These are phyloP conservation scores for Zonitis immaculata DNA, from an alignment of 2,888 invertebrate genomes.

Conservation along the genomic window DNA sequence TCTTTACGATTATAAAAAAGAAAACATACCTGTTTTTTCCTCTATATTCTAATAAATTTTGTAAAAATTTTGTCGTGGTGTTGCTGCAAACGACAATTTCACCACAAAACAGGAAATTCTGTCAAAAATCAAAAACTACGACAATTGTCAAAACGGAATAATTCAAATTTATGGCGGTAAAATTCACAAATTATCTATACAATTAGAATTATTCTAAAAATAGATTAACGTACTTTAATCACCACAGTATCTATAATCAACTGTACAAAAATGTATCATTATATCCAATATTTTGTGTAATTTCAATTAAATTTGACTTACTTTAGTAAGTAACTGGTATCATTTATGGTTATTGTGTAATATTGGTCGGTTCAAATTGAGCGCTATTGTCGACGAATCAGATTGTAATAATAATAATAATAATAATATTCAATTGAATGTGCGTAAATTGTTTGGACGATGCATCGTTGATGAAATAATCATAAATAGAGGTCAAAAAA, in stretches of 20 bases:
- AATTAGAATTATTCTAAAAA: too few relatives aligned
- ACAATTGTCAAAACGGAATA: not conserved
- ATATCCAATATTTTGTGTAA: too few relatives aligned
- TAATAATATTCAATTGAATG: not conserved
- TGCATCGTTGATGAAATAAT: not conserved
- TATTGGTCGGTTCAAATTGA: constrained; percentile 4
- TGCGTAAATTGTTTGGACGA: too few relatives aligned
- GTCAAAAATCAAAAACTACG: not conserved
- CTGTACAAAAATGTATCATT: too few relatives aligned
- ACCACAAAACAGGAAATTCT: not conserved
- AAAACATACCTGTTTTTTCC: not conserved
- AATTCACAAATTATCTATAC: too few relatives aligned
- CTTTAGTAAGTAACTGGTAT: not conserved
- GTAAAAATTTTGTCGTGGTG: not conserved
- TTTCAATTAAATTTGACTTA: not conserved
- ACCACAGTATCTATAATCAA: too few relatives aligned
- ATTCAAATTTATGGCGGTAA: not conserved
- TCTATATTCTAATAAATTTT: not conserved
- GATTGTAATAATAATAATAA: not conserved
- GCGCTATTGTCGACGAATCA: constrained; percentile 8
- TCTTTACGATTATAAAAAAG: not conserved
- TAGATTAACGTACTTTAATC: too few relatives aligned
- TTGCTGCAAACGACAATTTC: not conserved
- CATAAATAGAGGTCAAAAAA: not conserved
- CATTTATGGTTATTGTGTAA: not conserved